Conservation (phyloP, 2,113 vertebrate species). For the Gobiocypris rarus region DNA sequence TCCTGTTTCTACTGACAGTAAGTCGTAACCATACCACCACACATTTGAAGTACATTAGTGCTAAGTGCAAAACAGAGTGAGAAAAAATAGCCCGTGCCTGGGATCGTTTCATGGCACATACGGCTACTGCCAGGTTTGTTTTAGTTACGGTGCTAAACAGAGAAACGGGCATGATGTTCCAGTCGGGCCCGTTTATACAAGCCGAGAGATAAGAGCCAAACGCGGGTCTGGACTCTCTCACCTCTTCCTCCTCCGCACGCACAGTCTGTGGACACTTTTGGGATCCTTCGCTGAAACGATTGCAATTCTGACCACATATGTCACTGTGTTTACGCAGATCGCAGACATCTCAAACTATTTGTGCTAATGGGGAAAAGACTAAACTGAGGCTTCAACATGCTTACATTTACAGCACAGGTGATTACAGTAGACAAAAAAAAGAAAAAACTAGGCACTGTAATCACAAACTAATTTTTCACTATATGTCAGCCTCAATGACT, state of each 20-base stretch:
- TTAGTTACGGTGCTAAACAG: conserved; percentile 54
- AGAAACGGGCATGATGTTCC: conserved; percentile 41
- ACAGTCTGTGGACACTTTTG: not conserved
- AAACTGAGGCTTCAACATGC: not conserved
- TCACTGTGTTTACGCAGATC: conserved; percentile 18
- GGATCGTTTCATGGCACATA: conserved; percentile 11
- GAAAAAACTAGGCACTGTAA: not conserved
- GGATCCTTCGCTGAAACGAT: conserved; percentile 26
- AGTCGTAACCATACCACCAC: not conserved
- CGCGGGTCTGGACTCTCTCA: conserved; percentile 35
- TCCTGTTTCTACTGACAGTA: not conserved
- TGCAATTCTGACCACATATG: conserved; percentile 31
- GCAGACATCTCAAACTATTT: conserved; percentile 28
- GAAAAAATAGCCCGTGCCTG: conserved; percentile 15
- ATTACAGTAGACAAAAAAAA: conserved; percentile 13
- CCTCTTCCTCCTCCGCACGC: conserved; percentile 16
- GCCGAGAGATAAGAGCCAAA: conserved; percentile 47
- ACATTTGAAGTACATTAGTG: conserved; percentile 29
- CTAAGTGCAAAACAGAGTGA: not conserved
- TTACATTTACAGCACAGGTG: conserved; percentile 1
- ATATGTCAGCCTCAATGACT: not conserved
- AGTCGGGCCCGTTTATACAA: conserved; percentile 46
- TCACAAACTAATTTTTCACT: conserved; percentile 16
- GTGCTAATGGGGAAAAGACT: not conserved
- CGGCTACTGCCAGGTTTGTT: conserved; percentile 47